Evolutionary conservation across 2,797 vertebrate species (phyloP), one percentile per base, ranked within the genome.

Genomic region (Chelidonichthys spinosus): DNA sequence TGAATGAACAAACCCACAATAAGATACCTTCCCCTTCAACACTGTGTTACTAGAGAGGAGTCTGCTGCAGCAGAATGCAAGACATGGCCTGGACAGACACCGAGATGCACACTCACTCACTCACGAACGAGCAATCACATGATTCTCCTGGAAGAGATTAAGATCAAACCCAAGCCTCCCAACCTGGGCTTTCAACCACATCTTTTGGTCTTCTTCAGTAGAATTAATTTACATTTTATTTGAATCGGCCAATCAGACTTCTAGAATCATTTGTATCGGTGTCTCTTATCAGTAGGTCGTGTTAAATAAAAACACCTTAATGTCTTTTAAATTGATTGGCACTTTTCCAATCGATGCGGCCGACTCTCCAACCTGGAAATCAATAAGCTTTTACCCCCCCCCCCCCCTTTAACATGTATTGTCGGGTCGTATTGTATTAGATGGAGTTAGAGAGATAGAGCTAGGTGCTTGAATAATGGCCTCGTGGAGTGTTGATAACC

Each of bases 401-500:
- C 6, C 5, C 44, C 18, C 8, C 7, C 6, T 11, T 11, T 40
- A 52, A 40, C 8, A 52, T 63, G 25, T 7, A 44, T 35, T 37
- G 1, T 14, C 9, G n/a, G 10, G n/a, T 33, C 42, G 47, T 33
- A 35, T 65, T 75, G 32, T n/a, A 15, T 42, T 9, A 40, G 13
- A 25, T 15, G 15, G 25, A 37, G n/a, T 37, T 13, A 6, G 40
- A 11, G 69, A 70, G 78, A 64, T 50, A 37, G 71, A 81, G 82
- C 85, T 76, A 86, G 83, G 90, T 87, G 83, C 79, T 84, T 80
- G 83, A 90, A 90, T 87, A 89, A 88, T 90, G 25, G 88, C 72
- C 90, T 87, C 82, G 35, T 83, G 76, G 72, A 85, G 88, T 80
- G 88, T 82, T 92, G 90, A 93, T 93, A 95, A 94, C 92, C 92